Evolutionary conservation across 2,888 invertebrate species (phyloP), one percentile per base, ranked within the genome.

Genomic region (Palloptera scutellata): DNA sequence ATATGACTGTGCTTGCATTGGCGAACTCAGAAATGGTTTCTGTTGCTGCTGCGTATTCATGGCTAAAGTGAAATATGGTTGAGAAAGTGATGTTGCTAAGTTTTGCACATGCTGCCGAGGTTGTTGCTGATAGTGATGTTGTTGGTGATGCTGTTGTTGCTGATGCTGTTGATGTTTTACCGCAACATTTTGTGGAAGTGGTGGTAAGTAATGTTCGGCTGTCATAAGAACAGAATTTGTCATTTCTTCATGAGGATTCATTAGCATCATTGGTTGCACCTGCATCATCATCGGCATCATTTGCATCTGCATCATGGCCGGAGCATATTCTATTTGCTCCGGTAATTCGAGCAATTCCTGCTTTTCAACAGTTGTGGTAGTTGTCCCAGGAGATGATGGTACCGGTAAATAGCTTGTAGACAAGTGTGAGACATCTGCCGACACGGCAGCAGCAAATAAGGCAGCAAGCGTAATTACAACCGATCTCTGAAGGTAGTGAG

Each of bases 401-500:
- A 81, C 79, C 0, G 80, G 79, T 72, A 80, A 55, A 63, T 80
- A 79, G 59, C 75, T 74, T 69, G 68, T 75, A 65, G 67, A 1
- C 67, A 81, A 65, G 64, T 79, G 80, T 20, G 81, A 79, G 9
- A 80, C 79, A 76, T 81, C 80, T 10, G 78, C 81, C 11, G 71
- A 65, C 30, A 30, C 30, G 17, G 66, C 75, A 64, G 75, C 30
- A 62, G 75, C 74, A 55, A 75, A 69, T 12, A 77, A 20, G 41
- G 74, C 48, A 42, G 65, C 59, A 30, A 71, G 64, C 19, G 53
- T 52, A 17, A 61, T 15, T 15, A 9, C n/a, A 30, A n/a, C 1
- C 13, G 9, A 3, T 60, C n/a, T 9, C 19, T 5, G 8, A 15
- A 45, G 15, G 41, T 15, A n/a, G 15, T 9, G 10, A 12, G 15